phyloP scores from a whole-genome alignment of 2,888 invertebrate species.

The Troilus luridus region DNA sequence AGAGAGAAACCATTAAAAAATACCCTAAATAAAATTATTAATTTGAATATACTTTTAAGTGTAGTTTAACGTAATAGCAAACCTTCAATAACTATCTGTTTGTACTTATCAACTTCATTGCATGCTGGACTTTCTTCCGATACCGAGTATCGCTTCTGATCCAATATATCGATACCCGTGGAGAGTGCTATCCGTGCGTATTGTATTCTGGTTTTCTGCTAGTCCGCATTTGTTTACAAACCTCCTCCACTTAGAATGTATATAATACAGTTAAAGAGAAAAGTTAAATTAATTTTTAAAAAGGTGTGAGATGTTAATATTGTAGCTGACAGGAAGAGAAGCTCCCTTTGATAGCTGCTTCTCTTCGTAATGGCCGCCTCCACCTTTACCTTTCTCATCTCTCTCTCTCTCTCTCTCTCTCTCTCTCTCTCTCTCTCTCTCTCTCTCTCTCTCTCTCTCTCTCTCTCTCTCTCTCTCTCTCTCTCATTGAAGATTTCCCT shows the following conservation, averaged over 20 bases:
- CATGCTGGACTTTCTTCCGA: background rate
- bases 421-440: background rate
- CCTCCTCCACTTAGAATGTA: background rate
- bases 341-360: background rate
- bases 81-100: too few relatives aligned
- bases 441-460: too few relatives aligned
- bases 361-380: background rate
- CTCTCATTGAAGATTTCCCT: background rate
- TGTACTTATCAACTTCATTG: too few relatives aligned
- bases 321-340: background rate
- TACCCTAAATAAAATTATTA: too few relatives aligned
- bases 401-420: too few relatives aligned
- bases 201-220: background rate
- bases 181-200: background rate
- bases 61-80: too few relatives aligned
- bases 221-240: background rate
- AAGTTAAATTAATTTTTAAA: background rate
- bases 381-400: background rate
- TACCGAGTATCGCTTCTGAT: background rate
- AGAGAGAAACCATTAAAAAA: too few relatives aligned
- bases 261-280: background rate
- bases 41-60: too few relatives aligned
- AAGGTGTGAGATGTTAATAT: background rate
- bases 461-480: background rate
- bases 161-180: background rate